A percentile compares a stretch with the other conserved stretches of the same genome.
Conservation (phyloP, 2,888 invertebrate genomes). For the Chymomyza fuscimana region DNA sequence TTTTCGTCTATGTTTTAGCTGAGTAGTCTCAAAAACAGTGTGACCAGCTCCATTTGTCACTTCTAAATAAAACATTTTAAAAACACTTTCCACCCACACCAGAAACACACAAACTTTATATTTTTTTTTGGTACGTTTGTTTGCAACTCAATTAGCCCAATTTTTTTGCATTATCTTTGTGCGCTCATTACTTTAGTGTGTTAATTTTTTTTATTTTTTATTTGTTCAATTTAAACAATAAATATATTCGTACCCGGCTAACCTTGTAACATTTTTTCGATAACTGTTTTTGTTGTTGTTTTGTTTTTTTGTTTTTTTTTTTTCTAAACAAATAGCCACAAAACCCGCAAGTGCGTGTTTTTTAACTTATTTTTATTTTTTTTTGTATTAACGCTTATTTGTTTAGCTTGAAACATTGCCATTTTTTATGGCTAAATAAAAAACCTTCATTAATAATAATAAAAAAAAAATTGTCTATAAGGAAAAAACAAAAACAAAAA, state of each 20-base stretch:
- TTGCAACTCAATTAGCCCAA: slow-evolving; percentile 1
- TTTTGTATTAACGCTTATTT: slow-evolving; percentile 37
- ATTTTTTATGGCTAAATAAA: slow-evolving; percentile 34
- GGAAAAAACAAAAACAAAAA: not conserved
- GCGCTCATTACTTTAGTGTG: slow-evolving; percentile 8
- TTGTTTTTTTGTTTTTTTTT: slow-evolving; percentile 36
- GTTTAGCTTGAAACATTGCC: slow-evolving; percentile 39
- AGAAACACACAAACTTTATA: not conserved
- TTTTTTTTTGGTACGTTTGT: not conserved
- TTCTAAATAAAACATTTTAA: not conserved
- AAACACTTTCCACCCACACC: not conserved
- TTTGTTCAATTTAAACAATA: slow-evolving; percentile 56
- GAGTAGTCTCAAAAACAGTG: too few species aligned
- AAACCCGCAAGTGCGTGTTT: slow-evolving; percentile 46
- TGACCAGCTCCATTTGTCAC: not conserved
- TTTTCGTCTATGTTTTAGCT: too few species aligned
- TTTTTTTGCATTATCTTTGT: slow-evolving; percentile 12
- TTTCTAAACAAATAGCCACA: slow-evolving; percentile 51
- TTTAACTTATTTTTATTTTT: slow-evolving; percentile 31
- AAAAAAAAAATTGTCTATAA: slow-evolving; percentile 17
- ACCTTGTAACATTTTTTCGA: slow-evolving; percentile 47
- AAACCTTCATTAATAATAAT: slow-evolving; percentile 53
- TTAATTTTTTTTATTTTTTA: slow-evolving; percentile 30
- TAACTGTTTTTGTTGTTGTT: slow-evolving; percentile 20
- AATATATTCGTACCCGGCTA: slow-evolving; percentile 39